Percentiles rank a stretch among this genome's conserved stretches.
These are phyloP conservation scores for Montipora sp. DNA, from an alignment of 64 coral and sea anemone species.

Conservation along the genomic window DNA sequence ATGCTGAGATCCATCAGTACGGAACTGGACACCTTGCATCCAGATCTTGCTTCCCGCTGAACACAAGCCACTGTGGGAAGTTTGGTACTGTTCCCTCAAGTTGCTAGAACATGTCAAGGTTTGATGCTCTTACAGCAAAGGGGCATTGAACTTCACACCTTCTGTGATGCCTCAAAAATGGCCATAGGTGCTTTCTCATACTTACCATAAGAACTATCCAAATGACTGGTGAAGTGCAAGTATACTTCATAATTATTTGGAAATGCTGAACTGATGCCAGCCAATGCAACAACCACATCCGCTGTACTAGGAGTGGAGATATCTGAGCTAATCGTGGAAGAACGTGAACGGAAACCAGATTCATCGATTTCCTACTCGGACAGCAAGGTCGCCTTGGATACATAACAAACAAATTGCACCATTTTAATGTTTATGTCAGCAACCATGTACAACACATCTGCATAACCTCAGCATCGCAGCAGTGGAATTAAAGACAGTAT, in stretches of 20 bases:
- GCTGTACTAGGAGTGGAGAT: conserved; percentile 15
- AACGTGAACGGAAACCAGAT: neutral
- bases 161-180: conserved; percentile 31
- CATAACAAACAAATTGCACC: neutral
- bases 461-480: conserved; percentile 36
- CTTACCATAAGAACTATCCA: neutral
- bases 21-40: neutral
- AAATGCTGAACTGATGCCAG: neutral
- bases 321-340: neutral
- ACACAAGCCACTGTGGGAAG: neutral
- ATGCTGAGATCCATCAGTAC: neutral
- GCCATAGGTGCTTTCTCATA: neutral
- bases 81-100: neutral
- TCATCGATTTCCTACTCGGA: neutral
- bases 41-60: neutral
- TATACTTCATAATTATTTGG: neutral
- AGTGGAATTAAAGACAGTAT: conserved; percentile 50
- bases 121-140: neutral
- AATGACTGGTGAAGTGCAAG: neutral
- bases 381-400: neutral
- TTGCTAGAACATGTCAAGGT: neutral
- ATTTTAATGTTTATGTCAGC: neutral
- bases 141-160: neutral
- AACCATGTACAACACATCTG: conserved; percentile 23
- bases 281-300: neutral